Base-by-base conservation (phyloP, 2,888 invertebrate species). In the Oasisia sp. region DNA sequence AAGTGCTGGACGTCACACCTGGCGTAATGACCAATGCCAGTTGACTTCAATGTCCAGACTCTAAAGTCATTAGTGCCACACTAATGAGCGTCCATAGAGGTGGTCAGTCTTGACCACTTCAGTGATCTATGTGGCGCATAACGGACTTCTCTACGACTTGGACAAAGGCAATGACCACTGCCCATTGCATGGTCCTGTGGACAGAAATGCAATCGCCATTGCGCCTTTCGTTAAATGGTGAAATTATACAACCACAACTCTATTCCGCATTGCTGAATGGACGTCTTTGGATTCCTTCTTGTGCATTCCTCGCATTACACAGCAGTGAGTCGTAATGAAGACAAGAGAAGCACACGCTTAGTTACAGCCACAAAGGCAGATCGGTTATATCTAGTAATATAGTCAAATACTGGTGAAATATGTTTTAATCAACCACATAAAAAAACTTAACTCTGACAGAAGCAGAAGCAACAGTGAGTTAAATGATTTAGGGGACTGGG, bases 31-130 rank as follows among this genome's bases (percentile, higher is more conserved):
- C 74, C 74, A 74, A 74, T 74, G 74, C 19, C n/a, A 74, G 19
- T 74, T 74, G 74, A 74, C 74, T 74, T 27, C 27, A 74, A 27
- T 74, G 74, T 27, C 74, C 27, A 19, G 74, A 74, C 74, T 74
- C 74, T 74, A 74, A 74, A 74, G 27, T 74, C 74, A 74, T 74
- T 74, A 74, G 74, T 74, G 74, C 74, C 74, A 74, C 74, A 74
- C 19, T 74, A 74, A 74, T 74, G 74, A 74, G 74, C 74, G 74
- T 74, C 74, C 74, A 74, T 7, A 7, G 74, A 74, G 74, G 74
- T 74, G 74, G 74, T 27, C 50, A 74, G 74, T 74, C 27, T 74
- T 74, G 74, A 74, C 74, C 74, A 74, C 27, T 74, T 19, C 74
- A 74, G 74, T 74, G 74, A 74, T 74, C 74, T 74, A 74, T 74